These are phyloP conservation scores for Colletes gigas DNA, from an alignment of 1,140 invertebrate species.

Conservation along the genomic window DNA sequence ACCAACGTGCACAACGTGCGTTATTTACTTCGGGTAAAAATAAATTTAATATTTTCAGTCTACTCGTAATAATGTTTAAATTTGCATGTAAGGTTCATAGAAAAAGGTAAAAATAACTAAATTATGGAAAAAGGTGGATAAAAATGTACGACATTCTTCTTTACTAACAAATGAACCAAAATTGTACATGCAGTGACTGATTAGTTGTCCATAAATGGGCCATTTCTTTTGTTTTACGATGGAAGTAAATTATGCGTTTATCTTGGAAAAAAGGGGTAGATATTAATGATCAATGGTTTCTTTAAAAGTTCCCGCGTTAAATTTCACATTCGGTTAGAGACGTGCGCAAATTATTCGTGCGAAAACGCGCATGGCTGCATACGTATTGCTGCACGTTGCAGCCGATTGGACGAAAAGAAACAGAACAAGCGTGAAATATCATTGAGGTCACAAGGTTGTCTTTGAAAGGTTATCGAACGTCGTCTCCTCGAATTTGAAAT, in stretches of 20 bases:
- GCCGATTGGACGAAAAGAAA: neutral
- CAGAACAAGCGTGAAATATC: conserved; percentile 14
- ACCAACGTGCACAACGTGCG: neutral
- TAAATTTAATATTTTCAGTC: neutral
- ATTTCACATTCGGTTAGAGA: too few species aligned
- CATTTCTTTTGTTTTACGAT: too few species aligned
- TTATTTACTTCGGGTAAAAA: neutral
- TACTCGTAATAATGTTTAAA: neutral
- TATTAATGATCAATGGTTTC: neutral
- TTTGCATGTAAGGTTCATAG: too few species aligned
- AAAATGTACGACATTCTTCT: too few species aligned
- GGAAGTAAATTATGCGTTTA: too few species aligned
- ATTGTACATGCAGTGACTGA: too few species aligned
- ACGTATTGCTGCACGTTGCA: conserved; percentile 1
- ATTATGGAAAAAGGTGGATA: too few species aligned
- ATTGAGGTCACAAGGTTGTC: conserved; percentile 51
- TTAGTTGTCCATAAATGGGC: too few species aligned
- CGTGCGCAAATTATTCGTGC: conserved; percentile 12
- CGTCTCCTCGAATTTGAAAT: conserved; percentile 21
- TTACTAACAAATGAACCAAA: too few species aligned
- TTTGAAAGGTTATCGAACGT: conserved; percentile 48
- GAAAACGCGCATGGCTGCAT: conserved; percentile 26
- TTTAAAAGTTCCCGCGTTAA: conserved; percentile 13
- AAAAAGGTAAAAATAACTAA: too few species aligned
- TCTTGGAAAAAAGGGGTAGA: too few species aligned